Base-by-base conservation (phyloP, 2,888 invertebrate genomes). In the Apotomis capreana region DNA sequence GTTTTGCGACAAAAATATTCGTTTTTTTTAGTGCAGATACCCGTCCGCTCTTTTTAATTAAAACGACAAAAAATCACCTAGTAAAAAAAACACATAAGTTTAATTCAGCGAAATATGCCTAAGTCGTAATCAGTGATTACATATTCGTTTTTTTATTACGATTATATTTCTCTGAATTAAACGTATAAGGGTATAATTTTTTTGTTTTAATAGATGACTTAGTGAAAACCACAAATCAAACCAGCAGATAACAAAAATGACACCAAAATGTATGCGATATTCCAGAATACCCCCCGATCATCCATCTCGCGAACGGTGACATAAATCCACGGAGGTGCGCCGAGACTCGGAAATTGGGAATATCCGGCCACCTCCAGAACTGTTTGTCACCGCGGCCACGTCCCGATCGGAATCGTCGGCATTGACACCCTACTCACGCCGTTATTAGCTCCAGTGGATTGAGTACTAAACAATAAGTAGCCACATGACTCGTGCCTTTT, bases 301-400 rank as follows among this genome's bases (percentile, higher is more conserved):
- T 80, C 76, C 76, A 77, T 78, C 78, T 81, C 78, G 74, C 80
- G 60, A 52, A 61, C 68, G 80, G 77, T 79, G 83, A 80, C 83
- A 79, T 80, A 81, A 84, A 81, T 82, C 84, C 81, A 79, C 75
- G 59, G 80, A 80, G 76, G 80, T 82, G 81, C 78, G 77, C 77
- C 76, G 78, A 78, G 81, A 79, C 80, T 77, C 80, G 89, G 88
- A 88, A 87, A 89, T 89, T 86, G 88, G 84, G 86, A 86, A 87
- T 88, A 87, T 89, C 89, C 88, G 85, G 80, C 77, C 77, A 77
- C 77, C 78, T 76, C 78, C 77, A 80, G 78, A 78, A 79, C 80
- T 83, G 84, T 86, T 87, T 87, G 87, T 85, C 86, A 85, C 81
- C 78, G 76, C 79, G 70, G 77, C 81, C 83, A 80, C 81, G 82